These are phyloP conservation scores for human (Homo sapiens) DNA, from an alignment of 2,113 vertebrate species.

Conservation along the genomic window GRCh38 chrX:136377501-136378000, in stretches of 20 bases:
- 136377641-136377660: neutral
- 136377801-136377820: neutral
- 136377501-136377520: constrained; percentile 2
- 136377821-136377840: neutral
- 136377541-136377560: neutral
- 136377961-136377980: neutral
- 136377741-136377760: neutral
- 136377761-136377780: neutral
- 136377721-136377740: neutral
- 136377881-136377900: neutral
- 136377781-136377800: neutral
- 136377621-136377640: neutral
- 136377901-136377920: neutral
- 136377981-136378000: neutral
- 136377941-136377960: neutral
- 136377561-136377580: constrained; percentile 11
- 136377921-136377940: neutral
- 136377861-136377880: neutral
- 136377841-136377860: neutral
- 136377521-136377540: constrained; percentile 13
- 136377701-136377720: neutral
- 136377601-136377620: neutral
- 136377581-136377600: neutral
- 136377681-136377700: neutral
- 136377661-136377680: neutral